Percentiles rank a stretch among this genome's conserved stretches.
Conservation (phyloP, 1,140 invertebrate genomes). For the Phenacoccus solenopsis region DNA sequence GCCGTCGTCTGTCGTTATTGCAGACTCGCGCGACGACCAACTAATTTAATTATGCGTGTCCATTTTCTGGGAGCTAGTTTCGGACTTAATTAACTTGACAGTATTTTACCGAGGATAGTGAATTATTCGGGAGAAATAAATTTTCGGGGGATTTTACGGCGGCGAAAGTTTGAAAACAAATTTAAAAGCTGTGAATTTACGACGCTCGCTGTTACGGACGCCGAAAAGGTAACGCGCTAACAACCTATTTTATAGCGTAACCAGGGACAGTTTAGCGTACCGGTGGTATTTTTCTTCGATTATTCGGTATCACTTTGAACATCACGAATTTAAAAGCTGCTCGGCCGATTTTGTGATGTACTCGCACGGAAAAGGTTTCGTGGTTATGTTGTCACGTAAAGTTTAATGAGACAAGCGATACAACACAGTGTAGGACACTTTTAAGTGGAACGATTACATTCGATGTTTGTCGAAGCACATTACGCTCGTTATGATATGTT, state of each 20-base stretch:
- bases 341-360: too few relatives aligned
- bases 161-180: neutral
- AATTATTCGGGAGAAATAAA: neutral
- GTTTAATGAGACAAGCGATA: neutral
- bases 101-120: neutral
- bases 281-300: neutral
- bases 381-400: neutral
- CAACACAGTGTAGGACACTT: too few relatives aligned
- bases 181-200: neutral
- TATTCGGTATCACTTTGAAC: too few relatives aligned
- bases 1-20: neutral
- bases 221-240: too few relatives aligned
- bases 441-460: too few relatives aligned
- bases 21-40: neutral
- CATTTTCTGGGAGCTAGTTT: neutral
- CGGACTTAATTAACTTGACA: neutral
- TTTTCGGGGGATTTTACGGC: neutral
- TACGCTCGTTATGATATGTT: too few relatives aligned
- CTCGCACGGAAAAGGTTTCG: neutral
- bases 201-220: too few relatives aligned
- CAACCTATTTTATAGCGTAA: too few relatives aligned
- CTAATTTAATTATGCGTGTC: conserved; percentile 2
- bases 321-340: too few relatives aligned
- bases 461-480: too few relatives aligned
- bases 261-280: neutral